Evolutionary conservation across 2,888 invertebrate genomes (phyloP), one percentile per base, ranked within the genome.

Genomic region (Zootermopsis nevadensis): DNA sequence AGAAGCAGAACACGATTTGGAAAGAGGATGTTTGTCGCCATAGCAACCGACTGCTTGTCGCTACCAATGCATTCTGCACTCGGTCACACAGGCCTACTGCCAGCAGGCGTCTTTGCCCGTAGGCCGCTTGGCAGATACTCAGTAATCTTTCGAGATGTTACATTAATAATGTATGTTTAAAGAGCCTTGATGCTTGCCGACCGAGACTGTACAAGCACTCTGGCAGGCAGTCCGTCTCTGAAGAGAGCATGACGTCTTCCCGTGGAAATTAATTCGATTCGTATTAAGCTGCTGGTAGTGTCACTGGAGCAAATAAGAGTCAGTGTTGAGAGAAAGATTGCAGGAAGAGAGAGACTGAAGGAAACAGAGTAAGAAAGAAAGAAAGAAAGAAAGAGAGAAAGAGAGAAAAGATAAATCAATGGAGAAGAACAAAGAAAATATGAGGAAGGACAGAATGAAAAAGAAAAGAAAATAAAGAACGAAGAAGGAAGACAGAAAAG

Each of bases 11-110:
- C n/a, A 27, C 60, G 74, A 74, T 74, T 38, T 74, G 42, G 69
- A 69, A 74, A 24, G 38, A 74, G 74, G 74, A 42, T 74, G 74
- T 74, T 74, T 74, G 74, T 74, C 74, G 74, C 74, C 74, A 27
- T n/a, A 8, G 22, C 22, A 31, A 74, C 74, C 38, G 74, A 69
- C 69, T 74, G n/a, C 35, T 22, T 38, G 74, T 74, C 74, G 35
- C 35, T 38, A 33, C 35, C 74, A 74, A 74, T 74, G 8, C 74
- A 38, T 1, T 22, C 12, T 74, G 19, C 74, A 74, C 74, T 74
- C 74, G 1, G 74, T 74, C 74, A 74, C 38, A 33, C 4, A n/a
- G n/a, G n/a, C n/a, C n/a, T n/a, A 15, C 69, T 31, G 33, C 33
- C 30, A 30, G n/a, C n/a, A n/a, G n/a, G n/a, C 27, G 10, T 66